A percentile compares a stretch with the other conserved stretches of the same genome.
phyloP scores from a whole-genome alignment of 2,113 vertebrate species.

The Silurus asotus region DNA sequence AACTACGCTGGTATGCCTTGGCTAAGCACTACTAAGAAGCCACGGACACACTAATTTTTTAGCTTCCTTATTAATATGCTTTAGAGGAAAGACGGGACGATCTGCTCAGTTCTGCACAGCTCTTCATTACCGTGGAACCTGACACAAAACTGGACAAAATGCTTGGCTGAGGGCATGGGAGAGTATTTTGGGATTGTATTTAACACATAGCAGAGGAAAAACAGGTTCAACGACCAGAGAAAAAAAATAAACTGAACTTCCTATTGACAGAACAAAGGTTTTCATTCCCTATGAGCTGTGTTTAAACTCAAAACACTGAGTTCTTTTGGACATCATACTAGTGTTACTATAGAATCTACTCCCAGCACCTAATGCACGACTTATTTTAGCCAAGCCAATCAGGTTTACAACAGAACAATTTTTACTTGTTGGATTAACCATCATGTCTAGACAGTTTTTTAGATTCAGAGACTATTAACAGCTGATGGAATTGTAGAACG shows the following conservation, averaged over 20 bases:
- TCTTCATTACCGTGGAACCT: neutral
- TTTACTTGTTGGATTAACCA: neutral
- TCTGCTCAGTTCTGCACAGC: neutral
- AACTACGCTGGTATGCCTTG: constrained; percentile 8
- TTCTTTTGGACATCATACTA: neutral
- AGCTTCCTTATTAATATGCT: constrained; percentile 25
- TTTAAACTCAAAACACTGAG: neutral
- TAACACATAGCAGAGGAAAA: neutral
- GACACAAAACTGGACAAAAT: neutral
- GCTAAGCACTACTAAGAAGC: neutral
- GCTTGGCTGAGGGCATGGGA: neutral
- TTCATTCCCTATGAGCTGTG: neutral
- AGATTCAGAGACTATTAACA: neutral
- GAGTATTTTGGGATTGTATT: neutral
- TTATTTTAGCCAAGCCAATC: neutral
- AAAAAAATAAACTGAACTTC: neutral
- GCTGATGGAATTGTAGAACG: too few relatives aligned
- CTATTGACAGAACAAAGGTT: neutral
- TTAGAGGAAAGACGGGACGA: neutral
- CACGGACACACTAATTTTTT: neutral
- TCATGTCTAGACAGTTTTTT: neutral
- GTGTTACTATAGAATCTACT: neutral
- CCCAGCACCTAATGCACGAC: neutral
- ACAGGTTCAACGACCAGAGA: neutral
- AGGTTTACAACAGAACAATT: neutral